Conservation (phyloP, 2,113 vertebrate species). For the Protomyctophum bolini region DNA sequence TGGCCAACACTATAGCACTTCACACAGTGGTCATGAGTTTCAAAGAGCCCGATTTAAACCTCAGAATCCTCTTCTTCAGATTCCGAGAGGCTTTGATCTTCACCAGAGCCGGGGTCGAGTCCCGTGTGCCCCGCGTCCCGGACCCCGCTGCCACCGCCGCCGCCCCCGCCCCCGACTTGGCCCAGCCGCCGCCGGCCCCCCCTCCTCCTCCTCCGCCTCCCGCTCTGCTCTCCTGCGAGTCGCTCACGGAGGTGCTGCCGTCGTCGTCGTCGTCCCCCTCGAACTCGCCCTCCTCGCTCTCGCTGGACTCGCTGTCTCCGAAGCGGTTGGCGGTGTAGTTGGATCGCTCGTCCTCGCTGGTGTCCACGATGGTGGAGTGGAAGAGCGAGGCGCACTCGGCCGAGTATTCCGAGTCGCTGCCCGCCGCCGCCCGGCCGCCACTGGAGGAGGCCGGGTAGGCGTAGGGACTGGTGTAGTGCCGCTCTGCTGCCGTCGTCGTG, state of each 20-base stretch:
- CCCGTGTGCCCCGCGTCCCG: constrained; percentile 44
- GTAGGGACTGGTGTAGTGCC: constrained; percentile 77
- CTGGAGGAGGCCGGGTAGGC: constrained; percentile 43
- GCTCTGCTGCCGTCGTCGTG: constrained; percentile 57
- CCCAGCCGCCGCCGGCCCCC: constrained; percentile 80
- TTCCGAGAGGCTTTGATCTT: constrained; percentile 96
- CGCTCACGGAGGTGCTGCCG: constrained; percentile 81
- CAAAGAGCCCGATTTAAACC: constrained; percentile 91
- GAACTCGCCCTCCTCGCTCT: constrained; percentile 86
- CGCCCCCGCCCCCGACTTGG: constrained; percentile 62
- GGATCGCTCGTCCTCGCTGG: constrained; percentile 90
- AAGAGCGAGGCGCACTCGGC: constrained; percentile 94
- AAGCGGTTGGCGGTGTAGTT: constrained; percentile 94
- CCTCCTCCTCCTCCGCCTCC: constrained; percentile 67
- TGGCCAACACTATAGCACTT: constrained; percentile 36
- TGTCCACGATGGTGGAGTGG: constrained; percentile 92
- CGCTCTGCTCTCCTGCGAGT: constrained; percentile 85
- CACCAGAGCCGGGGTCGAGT: constrained; percentile 80
- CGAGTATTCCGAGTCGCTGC: constrained; percentile 94
- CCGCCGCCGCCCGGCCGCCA: constrained; percentile 46
- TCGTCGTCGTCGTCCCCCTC: constrained; percentile 84
- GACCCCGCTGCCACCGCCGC: constrained; percentile 67
- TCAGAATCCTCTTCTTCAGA: constrained; percentile 95
- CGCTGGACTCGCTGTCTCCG: constrained; percentile 92
- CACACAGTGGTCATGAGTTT: constrained; percentile 97